A percentile compares a stretch with the other conserved stretches of the same genome.
phyloP scores from a whole-genome alignment of 2,888 invertebrate species.

The Pocota personata region DNA sequence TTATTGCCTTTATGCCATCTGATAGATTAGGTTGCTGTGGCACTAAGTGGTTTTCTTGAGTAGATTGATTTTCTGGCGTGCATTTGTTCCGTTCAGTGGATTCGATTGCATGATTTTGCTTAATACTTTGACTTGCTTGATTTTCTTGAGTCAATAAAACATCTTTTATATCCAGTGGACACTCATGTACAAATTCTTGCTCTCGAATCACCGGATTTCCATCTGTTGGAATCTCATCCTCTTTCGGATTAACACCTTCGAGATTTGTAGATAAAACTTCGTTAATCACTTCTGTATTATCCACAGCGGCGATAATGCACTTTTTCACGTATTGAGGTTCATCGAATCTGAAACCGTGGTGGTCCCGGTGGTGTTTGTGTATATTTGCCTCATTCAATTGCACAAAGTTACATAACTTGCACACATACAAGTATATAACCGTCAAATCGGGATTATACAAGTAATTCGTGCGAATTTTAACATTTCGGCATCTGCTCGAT shows the following conservation, averaged over 20 bases:
- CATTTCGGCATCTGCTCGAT: conserved; percentile 74
- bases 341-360: conserved; percentile 70
- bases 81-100: background rate
- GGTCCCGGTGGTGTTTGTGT: conserved; percentile 76
- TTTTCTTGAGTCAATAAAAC: background rate
- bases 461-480: conserved; percentile 73
- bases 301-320: conserved; percentile 75
- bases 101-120: background rate
- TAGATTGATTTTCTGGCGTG: background rate
- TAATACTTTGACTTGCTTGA: background rate
- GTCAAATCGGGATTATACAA: conserved; percentile 73
- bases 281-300: conserved; percentile 53
- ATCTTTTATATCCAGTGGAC: conserved; percentile 59
- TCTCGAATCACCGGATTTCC: background rate
- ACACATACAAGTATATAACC: conserved; percentile 76
- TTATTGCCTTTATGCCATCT: background rate
- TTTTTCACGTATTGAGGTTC: conserved; percentile 63
- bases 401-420: conserved; percentile 76
- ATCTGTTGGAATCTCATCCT: background rate
- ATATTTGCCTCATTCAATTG: conserved; percentile 77
- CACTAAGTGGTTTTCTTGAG: background rate
- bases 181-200: conserved; percentile 51
- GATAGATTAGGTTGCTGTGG: background rate
- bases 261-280: conserved; percentile 24
- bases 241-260: conserved; percentile 1